These are phyloP conservation scores for Pterocles burchelli DNA, from an alignment of 2,113 vertebrate species.

Conservation along the genomic window DNA sequence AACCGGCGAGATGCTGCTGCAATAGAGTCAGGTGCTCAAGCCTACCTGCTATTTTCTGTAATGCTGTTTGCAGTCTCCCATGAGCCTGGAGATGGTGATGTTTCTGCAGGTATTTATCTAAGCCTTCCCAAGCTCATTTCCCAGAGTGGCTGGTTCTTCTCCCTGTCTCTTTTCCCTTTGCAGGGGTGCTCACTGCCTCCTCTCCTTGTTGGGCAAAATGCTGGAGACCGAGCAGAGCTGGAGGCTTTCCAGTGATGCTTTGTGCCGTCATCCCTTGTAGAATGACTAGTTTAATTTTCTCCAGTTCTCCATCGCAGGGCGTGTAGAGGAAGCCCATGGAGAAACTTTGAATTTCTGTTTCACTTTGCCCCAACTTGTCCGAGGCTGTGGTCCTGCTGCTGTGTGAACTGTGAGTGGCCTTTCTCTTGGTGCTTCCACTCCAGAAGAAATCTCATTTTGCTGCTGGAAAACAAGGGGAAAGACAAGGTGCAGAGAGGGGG, in stretches of 20 bases:
- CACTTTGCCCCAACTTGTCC: accelerated
- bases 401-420: background rate
- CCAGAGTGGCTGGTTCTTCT: background rate
- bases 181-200: background rate
- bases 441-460: background rate
- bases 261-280: background rate
- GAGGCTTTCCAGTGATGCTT: background rate
- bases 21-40: accelerated
- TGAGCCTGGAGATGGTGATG: background rate
- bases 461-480: background rate
- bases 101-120: background rate
- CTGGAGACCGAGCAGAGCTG: background rate
- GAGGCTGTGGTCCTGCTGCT: background rate
- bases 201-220: background rate
- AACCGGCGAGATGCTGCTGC: background rate
- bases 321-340: background rate
- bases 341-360: background rate
- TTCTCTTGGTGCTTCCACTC: background rate
- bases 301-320: background rate
- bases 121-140: background rate
- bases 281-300: background rate
- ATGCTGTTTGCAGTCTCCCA: background rate
- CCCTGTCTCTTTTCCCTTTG: background rate
- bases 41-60: background rate
- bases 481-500: accelerated